These are phyloP conservation scores for Drosophila carrolli DNA, from an alignment of 1,140 invertebrate species.

Conservation along the genomic window DNA sequence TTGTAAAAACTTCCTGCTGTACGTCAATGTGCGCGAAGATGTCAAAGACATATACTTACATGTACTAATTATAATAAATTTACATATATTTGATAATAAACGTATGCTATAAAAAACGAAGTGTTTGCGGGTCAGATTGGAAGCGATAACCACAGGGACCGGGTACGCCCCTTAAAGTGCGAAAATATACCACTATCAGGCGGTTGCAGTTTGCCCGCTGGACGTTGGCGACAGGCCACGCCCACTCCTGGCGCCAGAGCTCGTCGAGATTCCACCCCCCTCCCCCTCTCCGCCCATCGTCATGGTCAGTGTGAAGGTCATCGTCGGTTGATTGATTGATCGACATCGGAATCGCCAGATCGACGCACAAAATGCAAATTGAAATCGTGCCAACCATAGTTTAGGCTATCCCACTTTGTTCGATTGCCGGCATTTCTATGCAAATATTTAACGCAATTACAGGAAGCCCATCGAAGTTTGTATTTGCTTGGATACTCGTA, in stretches of 20 bases:
- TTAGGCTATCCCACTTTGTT: background rate
- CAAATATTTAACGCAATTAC: slow-evolving; percentile 61
- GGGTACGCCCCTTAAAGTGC: slow-evolving; percentile 32
- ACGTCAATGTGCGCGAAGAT: slow-evolving; percentile 19
- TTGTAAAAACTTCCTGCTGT: slow-evolving; percentile 25
- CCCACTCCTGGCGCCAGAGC: slow-evolving; percentile 43
- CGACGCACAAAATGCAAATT: slow-evolving; percentile 56
- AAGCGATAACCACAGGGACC: slow-evolving; percentile 22
- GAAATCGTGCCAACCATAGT: slow-evolving; percentile 53
- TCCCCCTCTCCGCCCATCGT: background rate
- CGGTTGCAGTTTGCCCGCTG: background rate
- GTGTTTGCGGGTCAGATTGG: slow-evolving; percentile 14
- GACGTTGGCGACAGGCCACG: slow-evolving; percentile 30
- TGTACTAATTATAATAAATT: slow-evolving; percentile 8
- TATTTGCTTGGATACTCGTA: slow-evolving; percentile 28
- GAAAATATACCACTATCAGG: slow-evolving; percentile 23
- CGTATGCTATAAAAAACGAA: slow-evolving; percentile 22
- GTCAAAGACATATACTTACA: slow-evolving; percentile 33
- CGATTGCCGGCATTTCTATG: slow-evolving; percentile 31
- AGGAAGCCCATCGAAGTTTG: slow-evolving; percentile 42
- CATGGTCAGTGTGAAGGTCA: slow-evolving; percentile 59
- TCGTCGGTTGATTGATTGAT: slow-evolving; percentile 53
- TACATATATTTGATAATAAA: slow-evolving; percentile 56
- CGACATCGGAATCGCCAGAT: slow-evolving; percentile 36
- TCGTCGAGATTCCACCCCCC: background rate